Evolutionary conservation across 2,113 vertebrate genomes (phyloP).

Genomic region (Zosterops hypoxanthus): DNA sequence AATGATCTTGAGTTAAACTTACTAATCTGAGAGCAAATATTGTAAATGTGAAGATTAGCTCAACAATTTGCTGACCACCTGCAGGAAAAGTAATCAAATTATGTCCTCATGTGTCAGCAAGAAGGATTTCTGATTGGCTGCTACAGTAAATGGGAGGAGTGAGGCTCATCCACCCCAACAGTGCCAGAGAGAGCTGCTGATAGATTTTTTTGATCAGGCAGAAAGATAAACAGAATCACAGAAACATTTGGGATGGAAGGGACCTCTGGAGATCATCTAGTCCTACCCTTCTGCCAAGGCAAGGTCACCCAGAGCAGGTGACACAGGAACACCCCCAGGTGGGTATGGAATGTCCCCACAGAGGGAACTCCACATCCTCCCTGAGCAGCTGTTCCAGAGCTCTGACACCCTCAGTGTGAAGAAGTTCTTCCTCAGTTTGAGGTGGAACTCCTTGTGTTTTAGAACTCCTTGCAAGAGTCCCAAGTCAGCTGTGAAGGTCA

Average conservation of each 20-base stretch:
- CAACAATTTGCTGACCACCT: neutral
- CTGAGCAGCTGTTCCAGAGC: neutral
- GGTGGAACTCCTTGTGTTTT: neutral
- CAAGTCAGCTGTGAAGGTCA: neutral
- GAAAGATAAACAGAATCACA: neutral
- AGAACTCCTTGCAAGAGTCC: neutral
- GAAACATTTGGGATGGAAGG: neutral
- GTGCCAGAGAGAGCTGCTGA: neutral
- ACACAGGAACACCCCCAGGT: neutral
- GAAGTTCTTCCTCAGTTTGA: neutral
- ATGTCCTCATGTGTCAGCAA: neutral
- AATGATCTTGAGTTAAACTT: neutral
- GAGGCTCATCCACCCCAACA: neutral
- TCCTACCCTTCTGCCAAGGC: no score
- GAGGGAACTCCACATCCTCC: neutral
- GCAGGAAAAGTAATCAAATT: neutral
- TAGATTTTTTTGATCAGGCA: neutral
- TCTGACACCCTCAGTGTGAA: neutral
- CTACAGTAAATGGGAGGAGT: neutral
- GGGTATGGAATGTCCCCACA: neutral
- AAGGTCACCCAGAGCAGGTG: neutral
- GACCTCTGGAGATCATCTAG: neutral
- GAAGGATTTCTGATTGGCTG: neutral
- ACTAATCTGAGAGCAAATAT: slow-evolving; percentile 11
- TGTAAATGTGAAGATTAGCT: neutral